Evolutionary conservation across 53 echinoderm and acorn worm species (phyloP), one percentile per base, ranked within the genome.

Genomic region (Stichopus horrens): DNA sequence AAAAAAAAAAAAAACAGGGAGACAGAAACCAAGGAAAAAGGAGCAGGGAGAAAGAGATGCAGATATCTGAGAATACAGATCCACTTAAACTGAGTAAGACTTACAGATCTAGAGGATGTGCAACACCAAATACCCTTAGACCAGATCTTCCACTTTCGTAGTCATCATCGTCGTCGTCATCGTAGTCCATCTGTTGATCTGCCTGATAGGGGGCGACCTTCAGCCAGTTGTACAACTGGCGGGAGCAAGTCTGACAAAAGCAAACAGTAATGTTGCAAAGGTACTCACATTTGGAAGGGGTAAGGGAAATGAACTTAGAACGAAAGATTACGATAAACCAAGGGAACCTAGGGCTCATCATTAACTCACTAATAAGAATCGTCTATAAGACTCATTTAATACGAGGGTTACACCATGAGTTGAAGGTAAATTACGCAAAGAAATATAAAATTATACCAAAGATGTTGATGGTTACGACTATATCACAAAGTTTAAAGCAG

Each of bases 151-250:
- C 92, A 18, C 93, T 88, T 5, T 93, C 96, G 74, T 93, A 96
- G 22, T 95, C 95, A 83, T 92, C 92, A 53, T 92, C 92, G 37
- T 94, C 94, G 23, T 98, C 98, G 53, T 98, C 98, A 77, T 99
- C 99, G 23, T 93, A 93, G 53, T 97, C 97, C 88, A 93, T 88
- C 86, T 94, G 96, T 71, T 99, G 99, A 74, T 99, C 99, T 14
- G 94, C 96, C 83, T 99, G 99, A 86, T 93, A 94, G 4, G 99
- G 96, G 86, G 94, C 89, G 63, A 99, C 96, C 89, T 99, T 99
- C 88, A 99, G 79, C 90, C 90, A 96, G 88, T 99, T 94, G 88
- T 90, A 99, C 86, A 99, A 71, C 91, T 93, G 94, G 6, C 93
- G 88, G 55, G 94, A 96, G 66, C 94, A 94, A 73, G 88, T 71